Base-by-base conservation (phyloP, 2,113 vertebrate genomes). In the Eretmochelys imbricata region DNA sequence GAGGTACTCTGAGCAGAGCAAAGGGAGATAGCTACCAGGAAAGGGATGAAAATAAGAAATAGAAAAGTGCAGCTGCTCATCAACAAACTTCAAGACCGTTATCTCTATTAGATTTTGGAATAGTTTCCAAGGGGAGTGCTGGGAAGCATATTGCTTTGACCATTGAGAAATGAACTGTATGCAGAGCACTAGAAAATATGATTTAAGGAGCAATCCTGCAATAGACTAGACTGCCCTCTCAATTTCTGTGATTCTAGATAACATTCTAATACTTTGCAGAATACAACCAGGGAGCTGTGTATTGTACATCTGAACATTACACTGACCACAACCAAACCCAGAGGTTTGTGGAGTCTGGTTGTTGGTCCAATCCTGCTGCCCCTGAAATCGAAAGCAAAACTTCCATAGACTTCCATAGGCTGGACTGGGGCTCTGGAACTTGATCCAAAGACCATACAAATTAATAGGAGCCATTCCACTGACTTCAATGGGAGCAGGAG, bases 101-200 rank as follows among this genome's bases (percentile, higher is more conserved):
- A 50, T 3, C 83, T 75, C 89, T 79, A 7, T 55, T 65, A 38
- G 14, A 19, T 49, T 89, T 91, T 82, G 31, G 79, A 85, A 91
- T 72, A 53, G 42, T 0, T 19, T 0, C 8, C 51, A 31, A 57
- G 27, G 10, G 27, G 27, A 62, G 82, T 8, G 57, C 46, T 48
- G 19, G 59, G 48, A 84, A 55, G 10, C 55, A 62, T 11, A 49
- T 8, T 84, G 27, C 17, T 83, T 62, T 31, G 20, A 49, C 42
- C 48, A 35, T 10, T 62, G 25, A 72, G 65, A 38, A 72, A n/a
- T 72, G 4, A 38, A 38, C 65, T 72, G 17, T 10, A 72, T 5
- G 22, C 22, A 48, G 11, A 48, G 25, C 42, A 27, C 42, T 27
- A 48, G 24, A 78, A 76, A 78, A 25, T 27, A 48, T 27, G 24